Base-by-base conservation (phyloP, 2,888 invertebrate species). In the Lasioglossum morio region DNA sequence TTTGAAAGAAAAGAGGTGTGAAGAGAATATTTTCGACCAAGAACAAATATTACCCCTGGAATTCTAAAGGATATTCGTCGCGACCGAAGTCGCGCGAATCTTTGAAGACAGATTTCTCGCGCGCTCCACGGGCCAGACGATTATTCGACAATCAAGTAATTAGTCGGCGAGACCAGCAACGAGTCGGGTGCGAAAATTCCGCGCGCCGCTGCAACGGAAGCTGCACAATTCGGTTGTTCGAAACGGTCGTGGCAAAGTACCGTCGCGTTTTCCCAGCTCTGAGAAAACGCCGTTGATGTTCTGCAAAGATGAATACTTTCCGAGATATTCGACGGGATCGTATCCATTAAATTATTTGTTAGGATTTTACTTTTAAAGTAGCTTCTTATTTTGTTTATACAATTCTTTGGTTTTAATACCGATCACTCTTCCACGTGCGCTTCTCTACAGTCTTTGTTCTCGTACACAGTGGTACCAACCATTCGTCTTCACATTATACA, bases 131-230 rank as follows among this genome's bases (percentile, higher is more conserved):
- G 63, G 57, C 77, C 43, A n/a, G 73, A 40, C 46, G 82, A 83
- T 76, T 75, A 76, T 83, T 83, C 63, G 74, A 78, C 43, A 76
- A 82, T 83, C 83, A 79, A 76, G 85, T 66, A 63, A 83, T 83
- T 74, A 83, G 48, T 40, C 12, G 16, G 60, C n/a, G 34, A 53
- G 48, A 57, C 7, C 27, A 34, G 74, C 23, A 63, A 30, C 16
- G 43, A 72, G 30, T 8, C 8, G 23, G 53, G 12, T n/a, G 40
- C 30, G 14, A 27, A 23, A 30, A 27, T 30, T 30, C n/a, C 74
- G 37, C 37, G 37, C 12, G 12, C 14, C 4, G 12, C 27, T 57
- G 34, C 5, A n/a, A 19, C 8, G 43, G 43, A 72, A 46, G n/a
- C 27, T 40, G 23, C 4, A 53, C 12, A n/a, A 77, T 34, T 46